Percentiles rank a stretch among this genome's conserved stretches.
Conservation (phyloP, 1,140 invertebrate species). For the Glossosoma conforme region DNA sequence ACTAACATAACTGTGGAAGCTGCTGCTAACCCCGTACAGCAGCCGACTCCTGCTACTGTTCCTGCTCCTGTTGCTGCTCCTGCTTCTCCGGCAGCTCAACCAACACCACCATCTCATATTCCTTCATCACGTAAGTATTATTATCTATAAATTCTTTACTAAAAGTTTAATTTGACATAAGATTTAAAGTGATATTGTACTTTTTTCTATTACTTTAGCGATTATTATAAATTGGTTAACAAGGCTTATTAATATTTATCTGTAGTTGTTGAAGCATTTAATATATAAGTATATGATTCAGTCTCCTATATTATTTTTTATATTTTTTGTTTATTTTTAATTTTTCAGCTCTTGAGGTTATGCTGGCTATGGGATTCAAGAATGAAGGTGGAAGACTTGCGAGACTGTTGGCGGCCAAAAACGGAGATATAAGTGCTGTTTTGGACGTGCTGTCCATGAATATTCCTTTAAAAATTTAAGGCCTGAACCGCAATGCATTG, state of each 20-base stretch:
- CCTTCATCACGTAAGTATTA: no score
- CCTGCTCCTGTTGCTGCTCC: no score
- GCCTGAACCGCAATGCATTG: no score
- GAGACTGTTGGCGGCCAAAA: constrained; percentile 49
- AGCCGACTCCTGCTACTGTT: no score
- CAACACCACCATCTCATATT: no score
- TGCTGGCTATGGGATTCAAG: constrained; percentile 79
- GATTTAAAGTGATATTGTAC: not conserved
- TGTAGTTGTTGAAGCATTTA: not conserved
- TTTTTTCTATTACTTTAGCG: not conserved
- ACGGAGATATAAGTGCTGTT: constrained; percentile 67
- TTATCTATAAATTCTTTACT: no score
- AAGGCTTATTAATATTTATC: not conserved
- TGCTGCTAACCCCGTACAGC: no score
- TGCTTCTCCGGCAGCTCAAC: no score
- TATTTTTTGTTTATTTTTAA: no score
- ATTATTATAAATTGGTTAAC: no score
- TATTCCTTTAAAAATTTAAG: constrained; percentile 8
- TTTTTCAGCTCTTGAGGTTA: constrained; percentile 35
- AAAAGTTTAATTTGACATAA: not conserved
- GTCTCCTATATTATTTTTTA: constrained; percentile 60
- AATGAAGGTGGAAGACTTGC: constrained; percentile 62
- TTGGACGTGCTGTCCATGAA: constrained; percentile 56
- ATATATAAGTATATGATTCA: constrained; percentile 34
- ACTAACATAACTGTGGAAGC: no score